Evolutionary conservation across 2,113 vertebrate genomes (phyloP).

Genomic region (Acanthochromis polyacanthus): DNA sequence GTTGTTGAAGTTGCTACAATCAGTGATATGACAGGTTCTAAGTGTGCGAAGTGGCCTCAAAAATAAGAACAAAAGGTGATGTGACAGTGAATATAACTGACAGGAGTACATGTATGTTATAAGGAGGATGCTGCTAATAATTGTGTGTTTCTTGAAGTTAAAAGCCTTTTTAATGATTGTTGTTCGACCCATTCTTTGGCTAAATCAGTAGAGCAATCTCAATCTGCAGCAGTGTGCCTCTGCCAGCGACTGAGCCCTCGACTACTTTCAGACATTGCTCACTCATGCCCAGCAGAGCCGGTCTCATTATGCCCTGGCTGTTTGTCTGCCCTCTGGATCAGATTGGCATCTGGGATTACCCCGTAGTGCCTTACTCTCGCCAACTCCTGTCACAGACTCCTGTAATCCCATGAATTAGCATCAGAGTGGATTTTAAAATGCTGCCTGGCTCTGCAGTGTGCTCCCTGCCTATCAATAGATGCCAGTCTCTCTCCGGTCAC

Average conservation of each 20-base stretch:
- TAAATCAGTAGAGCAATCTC: not conserved
- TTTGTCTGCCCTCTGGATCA: conserved; percentile 62
- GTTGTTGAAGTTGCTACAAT: not conserved
- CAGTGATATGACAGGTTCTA: not conserved
- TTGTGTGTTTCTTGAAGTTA: too few relatives aligned
- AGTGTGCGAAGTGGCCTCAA: not conserved
- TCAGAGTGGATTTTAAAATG: conserved; percentile 53
- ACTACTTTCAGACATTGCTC: conserved; percentile 44
- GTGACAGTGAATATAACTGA: not conserved
- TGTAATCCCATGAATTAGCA: conserved; percentile 77
- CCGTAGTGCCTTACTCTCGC: conserved; percentile 36
- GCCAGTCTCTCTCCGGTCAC: not conserved
- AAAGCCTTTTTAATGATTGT: not conserved
- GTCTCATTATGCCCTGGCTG: conserved; percentile 40
- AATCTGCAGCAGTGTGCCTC: conserved; percentile 17
- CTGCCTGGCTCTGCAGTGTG: conserved; percentile 26
- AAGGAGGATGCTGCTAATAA: not conserved
- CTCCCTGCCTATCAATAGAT: conserved; percentile 12
- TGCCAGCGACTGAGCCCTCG: conserved; percentile 40
- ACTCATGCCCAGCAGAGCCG: conserved; percentile 48
- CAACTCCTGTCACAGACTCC: conserved; percentile 70
- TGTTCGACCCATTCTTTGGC: conserved; percentile 3
- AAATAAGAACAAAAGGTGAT: not conserved
- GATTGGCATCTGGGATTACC: conserved; percentile 71
- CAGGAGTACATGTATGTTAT: not conserved